These are phyloP conservation scores for Phataginus tricuspis DNA, from an alignment of 2,797 vertebrate genomes.

Conservation along the genomic window DNA sequence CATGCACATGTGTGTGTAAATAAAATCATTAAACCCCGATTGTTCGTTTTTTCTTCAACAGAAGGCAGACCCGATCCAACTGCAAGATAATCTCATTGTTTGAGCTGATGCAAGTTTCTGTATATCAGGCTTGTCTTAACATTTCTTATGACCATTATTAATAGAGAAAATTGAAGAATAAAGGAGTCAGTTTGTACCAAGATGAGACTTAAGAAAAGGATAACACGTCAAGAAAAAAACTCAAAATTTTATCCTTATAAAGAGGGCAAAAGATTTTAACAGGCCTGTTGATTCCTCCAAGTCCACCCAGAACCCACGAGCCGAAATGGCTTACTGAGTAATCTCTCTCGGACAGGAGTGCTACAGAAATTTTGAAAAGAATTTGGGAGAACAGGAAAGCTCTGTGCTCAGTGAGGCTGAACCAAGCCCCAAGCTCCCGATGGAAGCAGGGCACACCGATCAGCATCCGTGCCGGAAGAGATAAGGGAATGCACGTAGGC, in stretches of 20 bases:
- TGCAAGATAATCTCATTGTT: neutral
- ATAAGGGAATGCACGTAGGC: neutral
- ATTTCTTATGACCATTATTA: neutral
- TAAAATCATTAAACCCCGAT: slow-evolving; percentile 18
- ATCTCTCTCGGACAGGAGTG: slow-evolving; percentile 36
- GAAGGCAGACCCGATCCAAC: neutral
- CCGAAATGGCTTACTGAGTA: slow-evolving; percentile 63
- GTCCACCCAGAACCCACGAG: slow-evolving; percentile 59
- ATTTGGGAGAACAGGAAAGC: slow-evolving; percentile 14
- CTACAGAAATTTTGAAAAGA: neutral
- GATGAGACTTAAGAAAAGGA: neutral
- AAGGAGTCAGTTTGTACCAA: neutral
- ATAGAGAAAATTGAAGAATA: slow-evolving; percentile 24
- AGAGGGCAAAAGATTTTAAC: slow-evolving; percentile 18
- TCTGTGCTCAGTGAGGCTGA: slow-evolving; percentile 59
- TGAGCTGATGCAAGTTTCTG: neutral
- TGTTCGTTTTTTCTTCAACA: neutral
- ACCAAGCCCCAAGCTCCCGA: neutral
- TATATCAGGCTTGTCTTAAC: neutral
- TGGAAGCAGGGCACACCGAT: slow-evolving; percentile 8
- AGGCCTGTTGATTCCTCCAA: slow-evolving; percentile 22
- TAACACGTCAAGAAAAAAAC: neutral
- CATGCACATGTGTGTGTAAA: neutral
- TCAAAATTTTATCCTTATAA: slow-evolving; percentile 30
- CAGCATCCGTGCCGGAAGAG: slow-evolving; percentile 13